Percentiles rank a stretch among this genome's conserved stretches.
Evolutionary conservation across 2,113 vertebrate species (phyloP).

Genomic region (Calonectris borealis): DNA sequence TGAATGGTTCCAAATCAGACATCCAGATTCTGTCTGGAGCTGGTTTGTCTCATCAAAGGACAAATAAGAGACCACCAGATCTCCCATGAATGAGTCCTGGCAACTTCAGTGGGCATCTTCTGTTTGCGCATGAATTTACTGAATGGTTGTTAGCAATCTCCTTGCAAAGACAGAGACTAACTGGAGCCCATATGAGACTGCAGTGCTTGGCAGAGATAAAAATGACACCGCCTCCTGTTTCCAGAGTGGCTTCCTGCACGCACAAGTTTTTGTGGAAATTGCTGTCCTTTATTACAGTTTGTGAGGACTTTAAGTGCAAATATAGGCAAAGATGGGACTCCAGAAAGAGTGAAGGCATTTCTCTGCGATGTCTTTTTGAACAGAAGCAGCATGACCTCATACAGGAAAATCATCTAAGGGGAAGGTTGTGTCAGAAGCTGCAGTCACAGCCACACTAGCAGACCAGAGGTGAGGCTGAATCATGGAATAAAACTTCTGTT

Average conservation of each 20-base stretch:
- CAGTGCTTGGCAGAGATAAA: not conserved
- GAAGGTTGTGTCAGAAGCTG: conserved; percentile 1
- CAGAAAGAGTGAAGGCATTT: not conserved
- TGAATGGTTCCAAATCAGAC: not conserved
- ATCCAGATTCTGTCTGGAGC: not conserved
- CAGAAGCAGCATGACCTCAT: not conserved
- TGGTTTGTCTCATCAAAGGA: not conserved
- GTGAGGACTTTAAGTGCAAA: not conserved
- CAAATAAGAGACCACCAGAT: not conserved
- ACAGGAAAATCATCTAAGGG: not conserved
- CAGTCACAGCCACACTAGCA: not conserved
- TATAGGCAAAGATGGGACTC: not conserved
- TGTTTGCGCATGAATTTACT: not conserved
- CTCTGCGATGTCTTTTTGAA: not conserved
- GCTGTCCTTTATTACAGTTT: not conserved
- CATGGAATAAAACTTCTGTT: not conserved
- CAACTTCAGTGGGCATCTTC: not conserved
- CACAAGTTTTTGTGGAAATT: not conserved
- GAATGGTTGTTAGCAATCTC: not conserved
- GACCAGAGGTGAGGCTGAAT: not conserved
- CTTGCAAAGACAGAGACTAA: not conserved
- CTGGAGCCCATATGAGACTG: not conserved
- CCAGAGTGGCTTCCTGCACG: not conserved
- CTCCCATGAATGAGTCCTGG: not conserved
- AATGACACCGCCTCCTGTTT: not conserved